phyloP scores from a whole-genome alignment of 1,140 invertebrate genomes.

The Drosophila orena region DNA sequence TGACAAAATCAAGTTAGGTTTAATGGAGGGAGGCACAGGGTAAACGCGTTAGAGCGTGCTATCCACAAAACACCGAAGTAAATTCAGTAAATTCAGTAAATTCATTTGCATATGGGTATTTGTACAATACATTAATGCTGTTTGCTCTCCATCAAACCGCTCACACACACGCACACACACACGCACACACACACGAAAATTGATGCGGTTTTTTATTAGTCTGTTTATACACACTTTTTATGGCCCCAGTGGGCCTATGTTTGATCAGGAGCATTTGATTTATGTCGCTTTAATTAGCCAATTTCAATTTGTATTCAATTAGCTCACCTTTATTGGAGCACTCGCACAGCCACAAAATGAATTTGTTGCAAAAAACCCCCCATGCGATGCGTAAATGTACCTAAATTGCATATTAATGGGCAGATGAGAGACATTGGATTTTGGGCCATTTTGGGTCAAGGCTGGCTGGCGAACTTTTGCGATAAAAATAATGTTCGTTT shows the following conservation, averaged over 20 bases:
- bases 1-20: constrained; percentile 67
- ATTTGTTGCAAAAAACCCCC: constrained; percentile 17
- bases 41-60: constrained; percentile 50
- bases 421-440: neutral
- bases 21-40: constrained; percentile 48
- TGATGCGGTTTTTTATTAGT: constrained; percentile 61
- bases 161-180: constrained; percentile 33
- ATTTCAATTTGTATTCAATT: constrained; percentile 65
- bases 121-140: constrained; percentile 65
- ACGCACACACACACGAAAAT: constrained; percentile 13
- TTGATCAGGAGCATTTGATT: constrained; percentile 56
- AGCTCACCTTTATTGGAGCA: constrained; percentile 52
- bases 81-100: constrained; percentile 33
- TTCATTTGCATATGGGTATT: constrained; percentile 74
- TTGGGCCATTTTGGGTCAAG: constrained; percentile 26
- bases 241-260: constrained; percentile 17
- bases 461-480: constrained; percentile 15
- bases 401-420: constrained; percentile 32
- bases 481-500: neutral
- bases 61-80: constrained; percentile 27
- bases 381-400: constrained; percentile 26
- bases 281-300: constrained; percentile 60
- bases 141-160: constrained; percentile 59
- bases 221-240: constrained; percentile 61
- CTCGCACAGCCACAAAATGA: constrained; percentile 18